Evolutionary conservation across 2,113 vertebrate genomes (phyloP), one percentile per base, ranked within the genome.

Genomic region (Eulacestoma nigropectus): DNA sequence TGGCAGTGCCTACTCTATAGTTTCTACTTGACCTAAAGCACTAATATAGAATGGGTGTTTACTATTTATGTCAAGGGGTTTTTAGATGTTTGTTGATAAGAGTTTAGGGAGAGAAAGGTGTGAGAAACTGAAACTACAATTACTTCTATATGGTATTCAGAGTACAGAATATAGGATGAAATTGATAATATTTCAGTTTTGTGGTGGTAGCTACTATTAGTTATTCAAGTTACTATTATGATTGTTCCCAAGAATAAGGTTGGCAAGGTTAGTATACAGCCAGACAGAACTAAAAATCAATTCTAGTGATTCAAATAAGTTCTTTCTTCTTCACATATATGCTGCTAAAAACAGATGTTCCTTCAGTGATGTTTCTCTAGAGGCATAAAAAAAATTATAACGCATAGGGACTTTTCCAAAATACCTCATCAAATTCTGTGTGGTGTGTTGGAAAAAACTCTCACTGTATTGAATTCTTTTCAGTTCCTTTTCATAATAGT

Each of bases 351-450:
- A 1, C 6, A 75, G 7, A 4, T 56, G 3, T 86, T 86, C 22
- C 16, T 41, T 19, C 26, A 56, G 7, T 72, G 35, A 9, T 23
- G 2, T 42, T 70, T 90, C 50, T 50, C 20, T 67, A 33, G 11
- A 80, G 22, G 42, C 4, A 53, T 32, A 42, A 30, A 35, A 69
- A 64, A 20, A 42, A 35, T 42, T 22, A 19, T 7, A 60, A 56
- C 2, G 1, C 2, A 3, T 56, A 30, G 4, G 0, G 0, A 7
- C 32, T 16, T 60, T 72, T 83, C n/a, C 10, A 41, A 44, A 83
- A 79, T 21, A 42, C 1, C 5, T 8, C 13, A 52, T n/a, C 9
- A 41, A 56, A 53, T 56, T 69, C 4, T 67, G 16, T 21, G 16
- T 33, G 39, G 6, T 37, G 6, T 33, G 4, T 55, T 89, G 21